Evolutionary conservation across 2,113 vertebrate species (phyloP).

Genomic region (Candoia aspera): DNA sequence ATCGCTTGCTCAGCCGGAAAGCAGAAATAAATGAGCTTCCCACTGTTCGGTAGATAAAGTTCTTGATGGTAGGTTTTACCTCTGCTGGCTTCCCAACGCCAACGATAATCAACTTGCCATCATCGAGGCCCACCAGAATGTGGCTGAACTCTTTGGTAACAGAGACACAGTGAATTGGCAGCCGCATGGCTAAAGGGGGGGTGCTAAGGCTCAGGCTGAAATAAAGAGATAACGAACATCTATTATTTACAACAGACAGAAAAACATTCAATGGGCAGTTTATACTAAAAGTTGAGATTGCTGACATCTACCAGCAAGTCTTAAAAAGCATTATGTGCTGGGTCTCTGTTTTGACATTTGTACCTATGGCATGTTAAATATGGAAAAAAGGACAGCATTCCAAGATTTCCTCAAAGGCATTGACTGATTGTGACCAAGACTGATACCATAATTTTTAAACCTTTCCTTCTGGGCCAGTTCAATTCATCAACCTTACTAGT

Average conservation of each 20-base stretch:
- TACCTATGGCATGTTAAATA: not conserved
- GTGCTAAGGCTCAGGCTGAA: constrained; percentile 84
- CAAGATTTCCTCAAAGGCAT: not conserved
- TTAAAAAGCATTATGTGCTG: not conserved
- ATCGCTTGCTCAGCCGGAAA: constrained; percentile 81
- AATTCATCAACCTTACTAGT: not conserved
- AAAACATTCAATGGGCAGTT: not conserved
- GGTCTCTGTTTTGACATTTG: not conserved
- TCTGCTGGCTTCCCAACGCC: constrained; percentile 95
- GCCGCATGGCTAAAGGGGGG: constrained; percentile 88
- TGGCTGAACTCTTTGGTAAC: constrained; percentile 95
- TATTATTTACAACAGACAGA: not conserved
- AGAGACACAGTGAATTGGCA: constrained; percentile 88
- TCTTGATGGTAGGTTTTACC: constrained; percentile 89
- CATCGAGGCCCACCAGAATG: constrained; percentile 91
- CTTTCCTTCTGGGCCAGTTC: not conserved
- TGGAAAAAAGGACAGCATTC: not conserved
- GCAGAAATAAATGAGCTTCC: constrained; percentile 77
- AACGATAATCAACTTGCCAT: constrained; percentile 95
- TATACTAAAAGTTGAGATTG: not conserved
- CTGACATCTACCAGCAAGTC: not conserved
- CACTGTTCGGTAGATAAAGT: constrained; percentile 84
- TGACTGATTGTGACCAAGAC: too few relatives aligned
- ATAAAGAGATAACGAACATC: constrained; percentile 52
- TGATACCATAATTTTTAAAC: not conserved